Percentiles rank a stretch among this genome's conserved stretches.
phyloP scores from a whole-genome alignment of 2,797 vertebrate genomes.

The Poecilia velifera region DNA sequence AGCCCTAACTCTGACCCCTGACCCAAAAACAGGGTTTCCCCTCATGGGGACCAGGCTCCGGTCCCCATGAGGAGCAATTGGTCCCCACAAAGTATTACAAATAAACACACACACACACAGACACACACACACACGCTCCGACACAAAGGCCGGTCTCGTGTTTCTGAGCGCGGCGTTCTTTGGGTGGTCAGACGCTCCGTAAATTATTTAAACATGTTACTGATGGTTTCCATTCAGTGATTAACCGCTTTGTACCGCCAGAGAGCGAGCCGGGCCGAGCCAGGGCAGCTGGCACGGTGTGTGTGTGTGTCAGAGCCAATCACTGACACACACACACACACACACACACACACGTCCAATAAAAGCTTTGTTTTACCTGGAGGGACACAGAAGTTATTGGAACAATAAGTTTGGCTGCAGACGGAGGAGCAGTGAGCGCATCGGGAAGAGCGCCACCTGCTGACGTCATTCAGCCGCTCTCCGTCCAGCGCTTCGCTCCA shows the following conservation, averaged over 20 bases:
- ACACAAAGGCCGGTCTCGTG: slow-evolving; percentile 44
- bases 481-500: no score
- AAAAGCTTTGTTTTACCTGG: slow-evolving; percentile 51
- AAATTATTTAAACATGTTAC: slow-evolving; percentile 74
- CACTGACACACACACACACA: no score
- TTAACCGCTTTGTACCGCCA: slow-evolving; percentile 56
- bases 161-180: slow-evolving; percentile 55
- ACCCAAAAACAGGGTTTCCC: no score
- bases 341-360: slow-evolving; percentile 43
- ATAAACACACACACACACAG: background rate
- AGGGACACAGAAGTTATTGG: slow-evolving; percentile 17
- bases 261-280: background rate
- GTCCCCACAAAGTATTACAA: no score
- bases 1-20: no score
- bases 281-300: slow-evolving; percentile 41
- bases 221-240: slow-evolving; percentile 76
- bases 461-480: background rate
- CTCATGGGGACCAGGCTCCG: no score
- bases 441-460: background rate
- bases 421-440: background rate
- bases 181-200: slow-evolving; percentile 63
- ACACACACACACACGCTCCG: background rate
- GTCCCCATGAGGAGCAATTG: no score
- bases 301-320: slow-evolving; percentile 39
- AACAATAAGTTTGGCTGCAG: slow-evolving; percentile 1